Percentiles rank a stretch among this genome's conserved stretches.
These are phyloP conservation scores for Drosophila algonquin DNA, from an alignment of 2,888 invertebrate species.

Conservation along the genomic window DNA sequence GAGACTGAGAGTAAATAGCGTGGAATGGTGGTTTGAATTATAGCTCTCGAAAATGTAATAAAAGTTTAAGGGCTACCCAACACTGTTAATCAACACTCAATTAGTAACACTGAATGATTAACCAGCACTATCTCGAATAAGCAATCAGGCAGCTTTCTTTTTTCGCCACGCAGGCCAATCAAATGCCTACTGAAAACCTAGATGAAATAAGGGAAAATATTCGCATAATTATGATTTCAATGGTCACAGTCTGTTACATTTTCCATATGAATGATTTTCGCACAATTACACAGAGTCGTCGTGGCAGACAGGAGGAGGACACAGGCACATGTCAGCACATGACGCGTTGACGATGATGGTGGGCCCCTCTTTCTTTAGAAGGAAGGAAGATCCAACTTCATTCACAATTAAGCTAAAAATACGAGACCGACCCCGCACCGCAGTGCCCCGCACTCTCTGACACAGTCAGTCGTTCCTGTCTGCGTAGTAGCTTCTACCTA, in stretches of 20 bases:
- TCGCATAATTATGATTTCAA: slow-evolving; percentile 72
- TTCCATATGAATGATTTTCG: slow-evolving; percentile 75
- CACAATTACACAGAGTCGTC: slow-evolving; percentile 60
- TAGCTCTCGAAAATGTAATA: background rate
- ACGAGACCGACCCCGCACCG: slow-evolving; percentile 30
- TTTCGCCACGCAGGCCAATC: slow-evolving; percentile 17
- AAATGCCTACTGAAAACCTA: slow-evolving; percentile 20
- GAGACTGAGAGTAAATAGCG: slow-evolving; percentile 14
- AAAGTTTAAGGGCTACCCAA: background rate
- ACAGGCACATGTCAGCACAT: slow-evolving; percentile 65
- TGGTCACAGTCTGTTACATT: slow-evolving; percentile 74
- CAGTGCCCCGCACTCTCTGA: background rate
- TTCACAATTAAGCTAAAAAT: slow-evolving; percentile 78
- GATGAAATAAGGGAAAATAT: slow-evolving; percentile 25
- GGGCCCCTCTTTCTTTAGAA: background rate
- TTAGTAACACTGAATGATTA: background rate
- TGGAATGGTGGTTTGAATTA: slow-evolving; percentile 8
- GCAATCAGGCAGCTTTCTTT: background rate
- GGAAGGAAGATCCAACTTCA: slow-evolving; percentile 50
- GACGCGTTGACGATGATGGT: slow-evolving; percentile 23
- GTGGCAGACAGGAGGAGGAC: slow-evolving; percentile 28
- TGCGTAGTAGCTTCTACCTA: slow-evolving; percentile 43
- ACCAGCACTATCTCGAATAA: background rate
- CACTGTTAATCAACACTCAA: background rate
- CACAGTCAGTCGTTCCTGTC: slow-evolving; percentile 15